Base-by-base conservation (phyloP, 2,113 vertebrate species). In the Phainopepla nitens region DNA sequence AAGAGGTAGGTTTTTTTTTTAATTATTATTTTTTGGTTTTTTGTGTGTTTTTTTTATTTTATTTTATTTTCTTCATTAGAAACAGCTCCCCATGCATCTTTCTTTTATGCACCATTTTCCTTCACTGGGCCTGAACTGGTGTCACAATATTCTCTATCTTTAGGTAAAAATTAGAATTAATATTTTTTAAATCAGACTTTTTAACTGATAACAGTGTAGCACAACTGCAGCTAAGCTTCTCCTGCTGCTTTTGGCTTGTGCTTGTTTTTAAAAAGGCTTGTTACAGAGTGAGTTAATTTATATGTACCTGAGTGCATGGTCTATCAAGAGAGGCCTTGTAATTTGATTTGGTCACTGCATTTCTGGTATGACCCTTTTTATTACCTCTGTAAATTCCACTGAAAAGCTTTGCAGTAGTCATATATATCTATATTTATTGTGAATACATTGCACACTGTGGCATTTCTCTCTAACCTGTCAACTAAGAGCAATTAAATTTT, bases 91-190 rank as follows among this genome's bases (percentile, higher is more conserved):
- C 39, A 51, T 82, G 31, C 13, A 39, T 7, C 25, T 82, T 79
- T 41, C 16, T 78, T 60, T 36, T 45, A 84, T 72, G 73, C 65
- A 51, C 25, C 49, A 50, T 75, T 89, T 95, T n/a, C 24, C 25
- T 94, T 93, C 65, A 49, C 61, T 93, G 69, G 64, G 88, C 33
- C 24, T 61, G 49, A 91, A 89, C 29, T 93, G 54, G 44, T 85
- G 12, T 81, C 82, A 87, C 58, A 68, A n/a, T 77, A 76, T 93
- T 94, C 86, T 80, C 64, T 73, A 53, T 80, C 87, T 96, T 97
- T 89, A 92, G 92, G 89, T 96, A 91, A 95, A 98, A 95, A 64
- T 81, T 42, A 61, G 66, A 70, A 95, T 81, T n/a, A 81, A 27
- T 94, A 24, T 71, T 68, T 78, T 77, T 69, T 44, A 15, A 95